These are phyloP conservation scores for Engystomops pustulosus DNA, from an alignment of 2,113 vertebrate species.

Conservation along the genomic window DNA sequence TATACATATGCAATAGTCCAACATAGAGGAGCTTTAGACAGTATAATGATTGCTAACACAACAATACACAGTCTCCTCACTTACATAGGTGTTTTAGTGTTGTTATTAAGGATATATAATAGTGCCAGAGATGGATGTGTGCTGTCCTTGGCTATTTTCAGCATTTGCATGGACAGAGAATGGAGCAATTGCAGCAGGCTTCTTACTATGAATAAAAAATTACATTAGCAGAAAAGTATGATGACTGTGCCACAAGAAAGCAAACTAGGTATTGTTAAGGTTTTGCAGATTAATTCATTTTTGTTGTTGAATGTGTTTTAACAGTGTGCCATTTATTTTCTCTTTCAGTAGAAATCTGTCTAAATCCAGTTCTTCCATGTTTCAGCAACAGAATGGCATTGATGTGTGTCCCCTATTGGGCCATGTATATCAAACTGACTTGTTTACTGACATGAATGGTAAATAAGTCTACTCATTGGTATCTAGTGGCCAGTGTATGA, in stretches of 20 bases:
- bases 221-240: no score
- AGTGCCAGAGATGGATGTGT: no score
- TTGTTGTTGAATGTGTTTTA: neutral
- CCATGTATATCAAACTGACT: neutral
- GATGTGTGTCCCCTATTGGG: slow-evolving; percentile 22
- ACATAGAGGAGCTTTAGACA: no score
- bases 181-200: no score
- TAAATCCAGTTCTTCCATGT: neutral
- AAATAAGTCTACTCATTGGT: slow-evolving; percentile 22
- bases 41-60: no score
- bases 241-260: neutral
- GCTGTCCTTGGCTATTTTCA: no score
- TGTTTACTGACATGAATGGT: slow-evolving; percentile 28
- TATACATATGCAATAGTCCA: no score
- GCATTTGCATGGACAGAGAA: no score
- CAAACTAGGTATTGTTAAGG: neutral
- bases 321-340: neutral
- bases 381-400: neutral
- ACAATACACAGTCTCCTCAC: no score
- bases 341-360: slow-evolving; percentile 1
- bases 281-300: neutral
- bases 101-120: no score
- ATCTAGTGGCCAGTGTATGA: slow-evolving; percentile 17
- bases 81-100: no score
- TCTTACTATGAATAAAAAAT: no score